A percentile compares a stretch with the other conserved stretches of the same genome.
Conservation (phyloP, 2,113 vertebrate genomes). For the Mellivora capensis region DNA sequence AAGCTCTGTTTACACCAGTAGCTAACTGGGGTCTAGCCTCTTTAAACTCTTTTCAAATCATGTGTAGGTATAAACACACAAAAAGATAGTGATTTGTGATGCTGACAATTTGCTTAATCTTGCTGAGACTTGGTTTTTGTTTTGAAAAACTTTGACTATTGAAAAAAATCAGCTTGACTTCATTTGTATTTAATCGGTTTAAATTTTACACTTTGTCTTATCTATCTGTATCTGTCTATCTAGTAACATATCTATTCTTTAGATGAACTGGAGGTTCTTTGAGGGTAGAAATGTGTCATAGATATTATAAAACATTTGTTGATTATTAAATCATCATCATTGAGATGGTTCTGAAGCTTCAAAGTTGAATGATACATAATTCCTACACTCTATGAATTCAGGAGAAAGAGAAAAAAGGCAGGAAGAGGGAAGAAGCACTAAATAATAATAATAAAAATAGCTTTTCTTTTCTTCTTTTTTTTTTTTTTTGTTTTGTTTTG, state of each 20-base stretch:
- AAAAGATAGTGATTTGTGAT: not conserved
- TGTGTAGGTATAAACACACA: not conserved
- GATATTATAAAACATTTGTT: not conserved
- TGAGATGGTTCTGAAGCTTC: not conserved
- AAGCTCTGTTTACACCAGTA: not conserved
- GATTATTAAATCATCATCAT: not conserved
- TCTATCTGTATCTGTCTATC: not conserved
- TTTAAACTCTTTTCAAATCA: not conserved
- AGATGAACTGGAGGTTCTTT: not conserved
- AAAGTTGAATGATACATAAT: not conserved
- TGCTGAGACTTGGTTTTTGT: not conserved
- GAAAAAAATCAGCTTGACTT: not conserved
- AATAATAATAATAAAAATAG: not conserved
- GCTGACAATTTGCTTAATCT: not conserved
- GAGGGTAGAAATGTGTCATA: not conserved
- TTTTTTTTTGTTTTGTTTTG: not conserved
- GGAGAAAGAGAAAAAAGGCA: not conserved
- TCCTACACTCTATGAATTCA: not conserved
- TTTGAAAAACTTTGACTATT: not conserved
- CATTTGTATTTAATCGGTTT: not conserved
- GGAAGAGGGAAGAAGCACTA: not conserved
- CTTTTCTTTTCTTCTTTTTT: not conserved
- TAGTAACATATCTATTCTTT: not conserved
- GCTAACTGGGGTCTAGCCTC: not conserved
- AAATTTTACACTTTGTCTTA: not conserved